Conservation (phyloP, 1,140 invertebrate genomes). For the Triops longicaudatus region DNA sequence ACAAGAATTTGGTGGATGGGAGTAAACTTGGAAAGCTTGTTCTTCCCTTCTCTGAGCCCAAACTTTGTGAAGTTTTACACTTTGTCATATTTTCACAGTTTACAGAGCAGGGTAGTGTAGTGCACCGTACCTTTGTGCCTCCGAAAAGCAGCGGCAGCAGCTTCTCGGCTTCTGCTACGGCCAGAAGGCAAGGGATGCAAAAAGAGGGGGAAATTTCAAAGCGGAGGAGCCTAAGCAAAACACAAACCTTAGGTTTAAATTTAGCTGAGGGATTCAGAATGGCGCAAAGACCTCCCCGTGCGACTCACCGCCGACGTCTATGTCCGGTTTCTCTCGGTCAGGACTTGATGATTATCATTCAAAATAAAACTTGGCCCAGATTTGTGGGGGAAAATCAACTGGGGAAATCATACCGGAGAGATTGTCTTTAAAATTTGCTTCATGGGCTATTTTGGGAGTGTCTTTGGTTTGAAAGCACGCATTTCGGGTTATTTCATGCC, state of each 20-base stretch:
- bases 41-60: too few relatives aligned
- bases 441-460: constrained; percentile 36
- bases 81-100: too few relatives aligned
- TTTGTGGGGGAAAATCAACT: not conserved
- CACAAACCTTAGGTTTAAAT: constrained; percentile 12
- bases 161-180: not conserved
- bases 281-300: constrained; percentile 3
- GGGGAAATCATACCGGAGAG: not conserved
- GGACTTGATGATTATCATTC: constrained; percentile 24
- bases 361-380: constrained; percentile 20
- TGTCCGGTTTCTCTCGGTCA: not conserved
- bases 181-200: not conserved
- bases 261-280: constrained; percentile 12
- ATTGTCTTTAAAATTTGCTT: not conserved
- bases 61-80: too few relatives aligned
- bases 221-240: not conserved
- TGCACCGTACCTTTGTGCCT: too few relatives aligned
- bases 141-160: too few relatives aligned
- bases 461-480: too few relatives aligned
- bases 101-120: too few relatives aligned
- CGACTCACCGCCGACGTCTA: constrained; percentile 2
- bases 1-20: too few relatives aligned
- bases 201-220: not conserved
- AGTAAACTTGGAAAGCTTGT: too few relatives aligned
- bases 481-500: not conserved